Evolutionary conservation across 2,888 invertebrate species (phyloP).

Genomic region (Stenodema calcarata): DNA sequence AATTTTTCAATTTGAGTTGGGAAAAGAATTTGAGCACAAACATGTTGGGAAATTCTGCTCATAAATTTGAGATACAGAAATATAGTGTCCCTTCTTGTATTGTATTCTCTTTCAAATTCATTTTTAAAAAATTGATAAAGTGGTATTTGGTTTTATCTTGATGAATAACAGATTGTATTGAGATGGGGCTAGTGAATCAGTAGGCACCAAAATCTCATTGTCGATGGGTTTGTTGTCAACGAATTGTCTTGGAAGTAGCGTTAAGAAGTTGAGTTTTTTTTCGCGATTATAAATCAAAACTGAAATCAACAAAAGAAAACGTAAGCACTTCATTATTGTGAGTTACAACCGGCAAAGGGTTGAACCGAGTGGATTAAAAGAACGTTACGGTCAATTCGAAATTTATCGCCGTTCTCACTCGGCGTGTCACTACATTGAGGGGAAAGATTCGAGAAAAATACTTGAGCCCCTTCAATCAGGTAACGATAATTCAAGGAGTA

Average conservation of each 20-base stretch:
- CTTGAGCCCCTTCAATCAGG: constrained; percentile 26
- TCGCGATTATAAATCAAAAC: background rate
- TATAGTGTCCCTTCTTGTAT: too few relatives aligned
- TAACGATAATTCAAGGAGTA: constrained; percentile 25
- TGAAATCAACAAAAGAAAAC: background rate
- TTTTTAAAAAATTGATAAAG: too few relatives aligned
- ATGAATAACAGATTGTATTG: too few relatives aligned
- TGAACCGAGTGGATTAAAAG: constrained; percentile 26
- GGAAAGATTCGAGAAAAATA: background rate
- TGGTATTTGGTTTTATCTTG: too few relatives aligned
- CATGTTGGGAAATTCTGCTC: too few relatives aligned
- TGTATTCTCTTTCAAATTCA: too few relatives aligned
- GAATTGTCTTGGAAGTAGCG: background rate
- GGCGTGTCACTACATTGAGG: background rate
- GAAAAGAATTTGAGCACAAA: too few relatives aligned
- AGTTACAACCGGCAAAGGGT: constrained; percentile 15
- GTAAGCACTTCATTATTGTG: background rate
- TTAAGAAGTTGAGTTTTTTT: background rate
- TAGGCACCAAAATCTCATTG: background rate
- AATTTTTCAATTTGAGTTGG: too few relatives aligned
- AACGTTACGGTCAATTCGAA: constrained; percentile 22
- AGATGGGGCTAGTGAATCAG: too few relatives aligned
- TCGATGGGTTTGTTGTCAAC: background rate
- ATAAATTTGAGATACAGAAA: too few relatives aligned
- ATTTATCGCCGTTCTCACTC: constrained; percentile 17